These are phyloP conservation scores for Resseliella maxima DNA, from an alignment of 2,888 invertebrate species.

Conservation along the genomic window DNA sequence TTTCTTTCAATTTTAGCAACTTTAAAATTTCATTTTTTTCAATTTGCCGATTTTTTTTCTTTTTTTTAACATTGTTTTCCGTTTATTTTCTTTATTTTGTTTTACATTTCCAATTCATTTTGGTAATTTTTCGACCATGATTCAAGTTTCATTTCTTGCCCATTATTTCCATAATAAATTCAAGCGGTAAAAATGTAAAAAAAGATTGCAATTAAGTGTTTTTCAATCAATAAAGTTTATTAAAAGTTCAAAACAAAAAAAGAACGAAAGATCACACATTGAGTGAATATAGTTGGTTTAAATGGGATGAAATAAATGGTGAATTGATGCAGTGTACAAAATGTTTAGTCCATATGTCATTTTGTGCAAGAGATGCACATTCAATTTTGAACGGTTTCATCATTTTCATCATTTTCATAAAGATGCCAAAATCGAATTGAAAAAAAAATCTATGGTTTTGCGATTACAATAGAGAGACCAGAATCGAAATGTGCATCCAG, in stretches of 20 bases:
- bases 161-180: too few relatives aligned
- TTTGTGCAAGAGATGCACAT: not conserved
- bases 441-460: not conserved
- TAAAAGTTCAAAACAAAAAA: not conserved
- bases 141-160: too few relatives aligned
- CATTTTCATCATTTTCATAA: too few relatives aligned
- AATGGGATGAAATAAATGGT: not conserved
- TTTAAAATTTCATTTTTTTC: too few relatives aligned
- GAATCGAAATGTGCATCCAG: slow-evolving; percentile 17
- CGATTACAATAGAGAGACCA: not conserved
- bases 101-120: too few relatives aligned
- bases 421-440: not conserved
- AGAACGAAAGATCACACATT: not conserved
- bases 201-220: not conserved
- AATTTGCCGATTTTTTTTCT: too few relatives aligned
- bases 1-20: too few relatives aligned
- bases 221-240: not conserved
- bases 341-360: not conserved
- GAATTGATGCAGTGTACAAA: slow-evolving; percentile 5
- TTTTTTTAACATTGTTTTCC: too few relatives aligned
- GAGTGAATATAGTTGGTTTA: not conserved
- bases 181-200: not conserved
- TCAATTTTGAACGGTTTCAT: not conserved
- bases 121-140: too few relatives aligned
- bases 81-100: too few relatives aligned